phyloP scores from a whole-genome alignment of 1,140 invertebrate genomes.

The Schlechtendalia chinensis region DNA sequence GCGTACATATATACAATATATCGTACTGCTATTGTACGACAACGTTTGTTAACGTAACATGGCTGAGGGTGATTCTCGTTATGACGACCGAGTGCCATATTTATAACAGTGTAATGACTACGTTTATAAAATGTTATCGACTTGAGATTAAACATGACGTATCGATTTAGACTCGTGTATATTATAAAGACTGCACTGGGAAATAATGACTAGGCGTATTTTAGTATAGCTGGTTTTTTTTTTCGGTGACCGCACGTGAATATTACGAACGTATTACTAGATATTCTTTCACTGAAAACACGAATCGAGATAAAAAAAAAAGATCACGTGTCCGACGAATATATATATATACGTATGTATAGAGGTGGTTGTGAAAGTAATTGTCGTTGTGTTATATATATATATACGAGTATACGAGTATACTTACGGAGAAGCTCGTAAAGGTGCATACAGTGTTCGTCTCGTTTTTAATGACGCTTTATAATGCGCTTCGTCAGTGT shows the following conservation, averaged over 20 bases:
- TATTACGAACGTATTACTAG: not conserved
- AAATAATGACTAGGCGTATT: not conserved
- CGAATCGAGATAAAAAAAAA: not conserved
- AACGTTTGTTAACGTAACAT: not conserved
- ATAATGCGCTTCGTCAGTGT: no score
- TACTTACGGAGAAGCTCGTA: no score
- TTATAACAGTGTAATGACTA: no score
- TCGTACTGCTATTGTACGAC: no score
- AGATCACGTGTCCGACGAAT: not conserved
- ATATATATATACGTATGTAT: not conserved
- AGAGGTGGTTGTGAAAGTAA: not conserved
- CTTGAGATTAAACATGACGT: no score
- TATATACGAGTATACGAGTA: no score
- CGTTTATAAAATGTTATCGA: no score
- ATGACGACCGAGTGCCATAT: not conserved
- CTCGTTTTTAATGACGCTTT: no score
- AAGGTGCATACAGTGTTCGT: no score
- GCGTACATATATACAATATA: no score
- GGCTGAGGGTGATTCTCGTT: not conserved
- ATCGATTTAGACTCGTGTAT: not conserved
- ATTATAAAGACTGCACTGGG: not conserved
- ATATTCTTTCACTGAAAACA: not conserved
- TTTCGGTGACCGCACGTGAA: not conserved
- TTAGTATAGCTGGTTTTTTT: no score
- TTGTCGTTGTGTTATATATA: no score